Conservation (phyloP, 2,797 vertebrate genomes). For the Chaenodraco wilsoni region DNA sequence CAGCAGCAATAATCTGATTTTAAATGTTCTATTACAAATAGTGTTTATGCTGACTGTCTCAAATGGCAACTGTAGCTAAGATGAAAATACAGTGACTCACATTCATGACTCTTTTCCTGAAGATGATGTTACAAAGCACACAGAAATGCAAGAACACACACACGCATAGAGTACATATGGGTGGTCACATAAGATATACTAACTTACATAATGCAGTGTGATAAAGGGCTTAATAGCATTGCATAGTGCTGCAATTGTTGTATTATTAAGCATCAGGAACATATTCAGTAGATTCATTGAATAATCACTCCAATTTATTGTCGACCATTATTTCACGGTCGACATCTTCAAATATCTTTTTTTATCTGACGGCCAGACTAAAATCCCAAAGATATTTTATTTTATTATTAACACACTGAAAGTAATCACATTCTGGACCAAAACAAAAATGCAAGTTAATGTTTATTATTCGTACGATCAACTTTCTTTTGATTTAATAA, state of each 20-base stretch:
- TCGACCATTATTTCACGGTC: background rate
- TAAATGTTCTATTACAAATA: background rate
- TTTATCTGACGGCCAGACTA: background rate
- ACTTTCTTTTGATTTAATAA: too few species aligned
- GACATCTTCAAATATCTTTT: background rate
- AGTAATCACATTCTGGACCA: background rate
- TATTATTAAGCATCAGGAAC: background rate
- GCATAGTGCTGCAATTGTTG: background rate
- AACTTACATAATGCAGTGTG: background rate
- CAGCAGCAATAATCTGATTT: background rate
- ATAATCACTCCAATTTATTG: too few species aligned
- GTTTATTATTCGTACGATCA: too few species aligned
- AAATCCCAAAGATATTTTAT: background rate
- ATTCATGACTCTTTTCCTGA: conserved; percentile 5
- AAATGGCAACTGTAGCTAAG: conserved; percentile 30
- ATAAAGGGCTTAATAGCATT: background rate
- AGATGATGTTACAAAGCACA: conserved; percentile 21
- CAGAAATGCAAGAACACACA: background rate
- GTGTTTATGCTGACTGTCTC: conserved; percentile 27
- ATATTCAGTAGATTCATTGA: background rate
- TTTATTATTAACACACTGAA: background rate
- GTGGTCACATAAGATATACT: conserved; percentile 1
- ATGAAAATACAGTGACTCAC: conserved; percentile 41
- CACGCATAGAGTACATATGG: background rate
- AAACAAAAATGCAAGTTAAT: background rate